Percentiles rank a stretch among this genome's conserved stretches.
Conservation (phyloP, 2,113 vertebrate genomes). For the Hemiscyllium ocellatum region DNA sequence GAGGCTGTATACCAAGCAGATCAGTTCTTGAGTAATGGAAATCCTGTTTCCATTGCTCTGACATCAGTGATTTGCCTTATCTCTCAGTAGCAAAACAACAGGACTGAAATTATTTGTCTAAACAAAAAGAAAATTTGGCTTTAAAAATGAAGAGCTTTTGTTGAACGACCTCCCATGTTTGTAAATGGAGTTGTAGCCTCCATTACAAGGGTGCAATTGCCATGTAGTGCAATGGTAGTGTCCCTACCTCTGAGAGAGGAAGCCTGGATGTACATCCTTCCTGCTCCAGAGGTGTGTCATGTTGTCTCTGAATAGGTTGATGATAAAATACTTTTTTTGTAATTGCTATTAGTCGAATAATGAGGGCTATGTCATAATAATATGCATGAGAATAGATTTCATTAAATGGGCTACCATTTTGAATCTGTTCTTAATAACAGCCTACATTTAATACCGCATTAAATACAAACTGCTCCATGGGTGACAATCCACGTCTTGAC, state of each 20-base stretch:
- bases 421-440: background rate
- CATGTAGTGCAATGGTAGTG: no score
- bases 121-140: background rate
- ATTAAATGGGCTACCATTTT: background rate
- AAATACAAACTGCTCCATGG: background rate
- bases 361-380: no score
- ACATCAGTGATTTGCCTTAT: background rate
- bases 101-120: background rate
- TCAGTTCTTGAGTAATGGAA: background rate
- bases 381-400: background rate
- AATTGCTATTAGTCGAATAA: background rate
- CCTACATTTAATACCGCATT: background rate
- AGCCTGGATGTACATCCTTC: no score
- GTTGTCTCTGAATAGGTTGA: no score
- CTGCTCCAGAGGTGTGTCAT: no score
- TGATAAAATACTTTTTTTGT: background rate
- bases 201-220: background rate
- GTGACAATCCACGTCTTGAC: background rate
- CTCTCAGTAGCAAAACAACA: background rate
- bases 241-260: no score
- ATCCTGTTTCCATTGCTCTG: slow-evolving; percentile 25
- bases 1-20: background rate
- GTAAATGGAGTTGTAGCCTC: background rate
- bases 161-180: background rate
- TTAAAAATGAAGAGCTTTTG: background rate